These are phyloP conservation scores for Petrophora chlorosata DNA, from an alignment of 2,888 invertebrate genomes.

Conservation along the genomic window DNA sequence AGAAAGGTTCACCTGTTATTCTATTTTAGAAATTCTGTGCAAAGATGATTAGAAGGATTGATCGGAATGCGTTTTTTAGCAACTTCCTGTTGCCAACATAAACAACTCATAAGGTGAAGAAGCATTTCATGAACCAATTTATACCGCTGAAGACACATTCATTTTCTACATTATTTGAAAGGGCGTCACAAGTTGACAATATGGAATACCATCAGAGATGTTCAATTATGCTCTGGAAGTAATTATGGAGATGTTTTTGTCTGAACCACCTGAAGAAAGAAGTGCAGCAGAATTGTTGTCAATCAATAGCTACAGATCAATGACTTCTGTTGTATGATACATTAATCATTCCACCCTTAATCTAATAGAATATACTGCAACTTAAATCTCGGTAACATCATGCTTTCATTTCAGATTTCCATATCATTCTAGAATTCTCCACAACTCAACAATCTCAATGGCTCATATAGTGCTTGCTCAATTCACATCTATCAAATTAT, in stretches of 20 bases:
- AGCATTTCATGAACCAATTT: slow-evolving; percentile 6
- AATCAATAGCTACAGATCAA: slow-evolving; percentile 20
- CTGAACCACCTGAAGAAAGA: slow-evolving; percentile 13
- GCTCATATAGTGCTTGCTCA: slow-evolving; percentile 8
- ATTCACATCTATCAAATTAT: slow-evolving; percentile 7
- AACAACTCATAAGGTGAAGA: slow-evolving; percentile 3
- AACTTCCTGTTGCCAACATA: slow-evolving; percentile 1
- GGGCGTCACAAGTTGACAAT: background rate
- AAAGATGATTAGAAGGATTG: background rate
- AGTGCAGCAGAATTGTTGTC: slow-evolving; percentile 8
- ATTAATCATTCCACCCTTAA: slow-evolving; percentile 8
- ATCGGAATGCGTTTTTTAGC: slow-evolving; percentile 7
- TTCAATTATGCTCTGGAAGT: slow-evolving; percentile 12
- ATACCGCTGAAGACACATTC: slow-evolving; percentile 3
- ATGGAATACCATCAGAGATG: slow-evolving; percentile 11
- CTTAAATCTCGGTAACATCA: slow-evolving; percentile 8
- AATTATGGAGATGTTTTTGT: slow-evolving; percentile 7
- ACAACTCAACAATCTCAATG: slow-evolving; percentile 7
- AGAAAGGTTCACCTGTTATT: slow-evolving; percentile 4
- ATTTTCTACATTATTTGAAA: slow-evolving; percentile 3
- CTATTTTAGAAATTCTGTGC: slow-evolving; percentile 9
- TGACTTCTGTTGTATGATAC: slow-evolving; percentile 8
- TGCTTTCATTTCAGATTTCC: slow-evolving; percentile 10
- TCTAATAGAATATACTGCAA: slow-evolving; percentile 7
- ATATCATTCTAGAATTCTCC: slow-evolving; percentile 5